Percentiles rank a stretch among this genome's conserved stretches.
Evolutionary conservation across 2,797 vertebrate species (phyloP).

Genomic region (Sebastes umbrosus): DNA sequence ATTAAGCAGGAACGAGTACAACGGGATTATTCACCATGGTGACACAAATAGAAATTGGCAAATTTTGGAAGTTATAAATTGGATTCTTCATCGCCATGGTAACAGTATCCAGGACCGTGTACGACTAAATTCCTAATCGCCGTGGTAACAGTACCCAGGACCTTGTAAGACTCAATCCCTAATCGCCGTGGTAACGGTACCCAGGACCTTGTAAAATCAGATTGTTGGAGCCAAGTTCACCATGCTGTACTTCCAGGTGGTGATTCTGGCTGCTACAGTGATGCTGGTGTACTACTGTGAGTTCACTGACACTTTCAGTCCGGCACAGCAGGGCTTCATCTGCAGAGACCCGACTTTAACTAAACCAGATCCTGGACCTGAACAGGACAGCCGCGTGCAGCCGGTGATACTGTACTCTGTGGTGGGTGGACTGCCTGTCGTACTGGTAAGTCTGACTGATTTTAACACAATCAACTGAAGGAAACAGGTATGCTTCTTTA

Average conservation of each 20-base stretch:
- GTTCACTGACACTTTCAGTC: slow-evolving; percentile 93
- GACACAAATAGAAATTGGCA: background rate
- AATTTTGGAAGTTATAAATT: background rate
- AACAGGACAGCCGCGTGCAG: slow-evolving; percentile 88
- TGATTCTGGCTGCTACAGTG: slow-evolving; percentile 90
- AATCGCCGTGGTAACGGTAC: background rate
- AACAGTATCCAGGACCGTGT: background rate
- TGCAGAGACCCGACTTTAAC: slow-evolving; percentile 89
- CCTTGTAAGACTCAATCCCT: background rate
- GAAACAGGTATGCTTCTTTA: background rate
- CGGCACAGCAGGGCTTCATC: slow-evolving; percentile 91
- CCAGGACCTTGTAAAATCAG: background rate
- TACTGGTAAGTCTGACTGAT: slow-evolving; percentile 84
- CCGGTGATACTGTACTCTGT: slow-evolving; percentile 89
- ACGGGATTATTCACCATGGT: background rate
- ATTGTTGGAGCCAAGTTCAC: background rate
- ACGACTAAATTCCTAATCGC: no score
- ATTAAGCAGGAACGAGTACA: background rate
- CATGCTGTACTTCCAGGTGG: slow-evolving; percentile 88
- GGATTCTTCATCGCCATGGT: background rate
- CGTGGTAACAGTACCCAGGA: background rate
- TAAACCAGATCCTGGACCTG: slow-evolving; percentile 91
- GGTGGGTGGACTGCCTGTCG: slow-evolving; percentile 88
- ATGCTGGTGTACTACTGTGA: slow-evolving; percentile 95
- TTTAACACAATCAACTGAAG: background rate